Conservation (phyloP, 2,888 invertebrate genomes). For the Erannis defoliaria region DNA sequence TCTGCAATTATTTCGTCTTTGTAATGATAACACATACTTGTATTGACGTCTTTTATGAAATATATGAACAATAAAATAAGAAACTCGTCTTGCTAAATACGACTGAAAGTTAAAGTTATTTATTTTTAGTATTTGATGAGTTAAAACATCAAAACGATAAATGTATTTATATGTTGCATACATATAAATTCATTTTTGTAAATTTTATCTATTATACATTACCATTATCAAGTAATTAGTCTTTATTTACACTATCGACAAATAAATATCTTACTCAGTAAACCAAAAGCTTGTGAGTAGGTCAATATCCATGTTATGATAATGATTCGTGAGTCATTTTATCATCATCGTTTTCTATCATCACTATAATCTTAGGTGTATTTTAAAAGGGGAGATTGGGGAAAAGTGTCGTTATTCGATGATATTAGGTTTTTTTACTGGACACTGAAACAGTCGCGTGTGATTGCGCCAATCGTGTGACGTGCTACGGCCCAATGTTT, state of each 20-base stretch:
- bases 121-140: background rate
- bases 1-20: background rate
- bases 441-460: too few species aligned
- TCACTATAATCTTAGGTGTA: conserved; percentile 65
- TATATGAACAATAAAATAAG: conserved; percentile 5
- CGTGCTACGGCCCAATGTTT: too few species aligned
- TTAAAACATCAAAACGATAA: too few species aligned
- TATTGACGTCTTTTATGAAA: background rate
- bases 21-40: background rate
- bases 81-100: background rate
- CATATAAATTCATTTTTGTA: too few species aligned
- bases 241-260: too few species aligned
- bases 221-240: too few species aligned
- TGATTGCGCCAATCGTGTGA: too few species aligned
- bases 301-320: conserved; percentile 54
- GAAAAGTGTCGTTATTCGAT: background rate
- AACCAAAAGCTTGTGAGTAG: background rate
- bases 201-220: too few species aligned
- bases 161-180: too few species aligned
- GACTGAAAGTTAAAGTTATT: background rate
- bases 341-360: conserved; percentile 70
- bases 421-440: background rate
- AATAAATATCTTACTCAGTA: background rate
- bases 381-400: conserved; percentile 49
- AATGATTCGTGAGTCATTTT: conserved; percentile 28